These are phyloP conservation scores for Piscicola geometra DNA, from an alignment of 2,888 invertebrate species.

Conservation along the genomic window DNA sequence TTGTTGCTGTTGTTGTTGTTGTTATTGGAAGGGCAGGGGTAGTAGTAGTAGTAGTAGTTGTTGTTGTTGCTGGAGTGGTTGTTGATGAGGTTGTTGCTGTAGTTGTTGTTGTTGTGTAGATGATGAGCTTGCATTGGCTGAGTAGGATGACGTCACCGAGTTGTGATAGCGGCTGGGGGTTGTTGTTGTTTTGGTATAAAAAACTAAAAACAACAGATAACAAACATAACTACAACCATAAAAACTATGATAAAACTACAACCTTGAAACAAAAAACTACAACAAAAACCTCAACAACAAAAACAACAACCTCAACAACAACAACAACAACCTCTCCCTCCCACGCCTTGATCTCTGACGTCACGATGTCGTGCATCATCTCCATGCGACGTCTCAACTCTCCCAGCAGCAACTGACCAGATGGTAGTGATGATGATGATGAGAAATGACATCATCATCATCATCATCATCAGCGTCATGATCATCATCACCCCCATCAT, in stretches of 20 bases:
- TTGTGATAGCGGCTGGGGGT: constrained; percentile 15
- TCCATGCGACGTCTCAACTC: constrained; percentile 87
- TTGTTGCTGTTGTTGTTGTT: not conserved
- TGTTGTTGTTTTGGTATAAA: not conserved
- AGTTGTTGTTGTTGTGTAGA: not conserved
- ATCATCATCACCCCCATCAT: not conserved
- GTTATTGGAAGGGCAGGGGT: not conserved
- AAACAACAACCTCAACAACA: constrained; percentile 38
- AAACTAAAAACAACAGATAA: not conserved
- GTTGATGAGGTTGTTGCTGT: not conserved
- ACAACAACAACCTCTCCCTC: constrained; percentile 67
- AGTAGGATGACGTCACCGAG: constrained; percentile 16
- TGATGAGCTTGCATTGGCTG: constrained; percentile 10
- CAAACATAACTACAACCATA: not conserved
- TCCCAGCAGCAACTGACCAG: constrained; percentile 27
- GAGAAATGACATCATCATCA: not conserved
- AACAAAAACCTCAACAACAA: constrained; percentile 38
- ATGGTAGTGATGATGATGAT: constrained; percentile 6
- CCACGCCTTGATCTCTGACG: constrained; percentile 89
- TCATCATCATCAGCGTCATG: too few species aligned
- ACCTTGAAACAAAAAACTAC: constrained; percentile 59
- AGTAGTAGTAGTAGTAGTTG: not conserved
- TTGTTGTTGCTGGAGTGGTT: not conserved
- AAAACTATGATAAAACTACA: constrained; percentile 39
- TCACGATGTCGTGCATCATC: constrained; percentile 87